Conservation (phyloP, 2,888 invertebrate species). For the Nasonia oneida region DNA sequence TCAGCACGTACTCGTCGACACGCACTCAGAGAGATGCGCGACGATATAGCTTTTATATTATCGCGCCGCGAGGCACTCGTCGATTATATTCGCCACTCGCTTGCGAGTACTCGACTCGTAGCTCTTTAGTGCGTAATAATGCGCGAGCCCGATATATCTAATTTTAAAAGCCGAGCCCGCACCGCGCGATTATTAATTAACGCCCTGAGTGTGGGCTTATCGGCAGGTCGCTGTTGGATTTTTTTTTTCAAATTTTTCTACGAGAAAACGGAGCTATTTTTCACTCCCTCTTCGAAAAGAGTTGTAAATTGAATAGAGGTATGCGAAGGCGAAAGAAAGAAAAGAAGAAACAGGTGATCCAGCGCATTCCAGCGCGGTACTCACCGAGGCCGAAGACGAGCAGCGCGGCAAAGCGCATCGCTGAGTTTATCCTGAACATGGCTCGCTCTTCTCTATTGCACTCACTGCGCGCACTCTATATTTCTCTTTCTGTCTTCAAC, state of each 20-base stretch:
- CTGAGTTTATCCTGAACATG: slow-evolving; percentile 38
- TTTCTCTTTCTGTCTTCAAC: slow-evolving; percentile 7
- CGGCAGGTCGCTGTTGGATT: no score
- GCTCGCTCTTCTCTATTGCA: slow-evolving; percentile 6
- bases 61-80: not conserved
- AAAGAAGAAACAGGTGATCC: not conserved
- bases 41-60: not conserved
- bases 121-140: not conserved
- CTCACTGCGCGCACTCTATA: not conserved
- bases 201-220: not conserved
- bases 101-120: not conserved
- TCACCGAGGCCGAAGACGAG: slow-evolving; percentile 65
- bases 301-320: no score
- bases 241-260: no score
- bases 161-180: not conserved
- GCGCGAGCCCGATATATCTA: not conserved
- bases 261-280: no score
- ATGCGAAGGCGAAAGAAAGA: no score
- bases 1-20: not conserved
- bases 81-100: not conserved
- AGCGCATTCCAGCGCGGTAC: slow-evolving; percentile 53
- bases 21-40: not conserved
- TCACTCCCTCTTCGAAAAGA: no score
- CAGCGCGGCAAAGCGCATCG: slow-evolving; percentile 45
- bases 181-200: not conserved